A percentile compares a stretch with the other conserved stretches of the same genome.
Conservation (phyloP, 1,140 invertebrate species). For the Monomorium pharaonis region DNA sequence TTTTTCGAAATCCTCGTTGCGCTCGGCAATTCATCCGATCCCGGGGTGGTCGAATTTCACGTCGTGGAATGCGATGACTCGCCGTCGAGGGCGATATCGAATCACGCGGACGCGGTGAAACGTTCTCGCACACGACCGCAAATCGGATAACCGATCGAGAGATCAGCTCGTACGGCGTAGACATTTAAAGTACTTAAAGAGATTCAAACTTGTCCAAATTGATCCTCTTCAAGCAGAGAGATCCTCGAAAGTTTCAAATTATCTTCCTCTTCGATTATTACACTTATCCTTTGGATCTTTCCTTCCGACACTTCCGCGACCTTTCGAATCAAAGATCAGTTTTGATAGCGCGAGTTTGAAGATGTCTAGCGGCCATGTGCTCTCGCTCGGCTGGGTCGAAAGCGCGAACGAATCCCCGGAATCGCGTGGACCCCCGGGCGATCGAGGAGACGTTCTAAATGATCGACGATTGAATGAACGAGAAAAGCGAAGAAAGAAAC, state of each 20-base stretch:
- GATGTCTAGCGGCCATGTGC: neutral
- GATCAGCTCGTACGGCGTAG: neutral
- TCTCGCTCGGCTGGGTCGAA: neutral
- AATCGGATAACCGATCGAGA: neutral
- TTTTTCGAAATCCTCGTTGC: conserved; percentile 44
- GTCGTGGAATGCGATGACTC: conserved; percentile 34
- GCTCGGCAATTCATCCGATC: conserved; percentile 6
- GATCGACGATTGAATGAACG: conserved; percentile 24
- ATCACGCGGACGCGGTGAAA: neutral
- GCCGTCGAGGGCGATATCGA: neutral
- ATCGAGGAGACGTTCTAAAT: conserved; percentile 40
- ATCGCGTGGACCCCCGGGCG: neutral
- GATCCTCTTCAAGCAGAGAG: neutral
- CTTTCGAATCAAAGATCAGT: neutral
- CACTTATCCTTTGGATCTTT: neutral
- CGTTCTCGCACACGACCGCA: neutral
- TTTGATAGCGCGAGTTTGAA: neutral
- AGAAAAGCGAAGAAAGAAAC: conserved; percentile 78
- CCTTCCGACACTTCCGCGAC: neutral
- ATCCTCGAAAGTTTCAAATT: neutral
- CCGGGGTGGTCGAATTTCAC: conserved; percentile 35
- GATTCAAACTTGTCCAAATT: conserved; percentile 13
- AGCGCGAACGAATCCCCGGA: neutral
- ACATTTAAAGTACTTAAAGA: conserved; percentile 33
- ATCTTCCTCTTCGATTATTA: neutral